phyloP scores from a whole-genome alignment of 2,797 vertebrate genomes.

The Pipistrellus pipistrellus region DNA sequence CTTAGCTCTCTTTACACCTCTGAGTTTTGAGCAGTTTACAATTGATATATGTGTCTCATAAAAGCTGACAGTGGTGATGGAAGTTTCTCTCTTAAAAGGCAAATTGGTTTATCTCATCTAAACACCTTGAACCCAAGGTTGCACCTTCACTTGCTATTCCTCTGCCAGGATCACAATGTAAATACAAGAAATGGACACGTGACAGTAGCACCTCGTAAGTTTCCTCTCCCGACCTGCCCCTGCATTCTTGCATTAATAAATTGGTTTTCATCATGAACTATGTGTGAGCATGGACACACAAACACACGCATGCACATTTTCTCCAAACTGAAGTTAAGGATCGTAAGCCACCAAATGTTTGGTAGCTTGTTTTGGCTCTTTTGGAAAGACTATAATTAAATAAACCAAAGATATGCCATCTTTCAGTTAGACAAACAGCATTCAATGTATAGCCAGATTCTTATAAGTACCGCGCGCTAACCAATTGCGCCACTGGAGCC shows the following conservation, averaged over 20 bases:
- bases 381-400: conserved; percentile 62
- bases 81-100: not conserved
- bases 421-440: conserved; percentile 3
- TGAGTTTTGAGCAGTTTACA: not conserved
- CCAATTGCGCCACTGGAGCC: too few relatives aligned
- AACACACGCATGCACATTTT: not conserved
- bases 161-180: not conserved
- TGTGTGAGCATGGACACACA: not conserved
- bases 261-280: conserved; percentile 41
- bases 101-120: not conserved
- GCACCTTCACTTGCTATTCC: not conserved
- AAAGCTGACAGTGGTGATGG: not conserved
- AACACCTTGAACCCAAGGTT: not conserved
- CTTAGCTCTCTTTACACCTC: not conserved
- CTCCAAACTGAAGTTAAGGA: conserved; percentile 50
- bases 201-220: not conserved
- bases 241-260: not conserved
- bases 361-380: not conserved
- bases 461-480: too few relatives aligned
- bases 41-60: not conserved
- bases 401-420: conserved; percentile 45
- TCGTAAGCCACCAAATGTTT: conserved; percentile 35
- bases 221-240: not conserved
- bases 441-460: not conserved
- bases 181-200: not conserved